A percentile compares a stretch with the other conserved stretches of the same genome.
phyloP scores from a whole-genome alignment of 2,797 vertebrate genomes.

The Thripadectes ignobilis region DNA sequence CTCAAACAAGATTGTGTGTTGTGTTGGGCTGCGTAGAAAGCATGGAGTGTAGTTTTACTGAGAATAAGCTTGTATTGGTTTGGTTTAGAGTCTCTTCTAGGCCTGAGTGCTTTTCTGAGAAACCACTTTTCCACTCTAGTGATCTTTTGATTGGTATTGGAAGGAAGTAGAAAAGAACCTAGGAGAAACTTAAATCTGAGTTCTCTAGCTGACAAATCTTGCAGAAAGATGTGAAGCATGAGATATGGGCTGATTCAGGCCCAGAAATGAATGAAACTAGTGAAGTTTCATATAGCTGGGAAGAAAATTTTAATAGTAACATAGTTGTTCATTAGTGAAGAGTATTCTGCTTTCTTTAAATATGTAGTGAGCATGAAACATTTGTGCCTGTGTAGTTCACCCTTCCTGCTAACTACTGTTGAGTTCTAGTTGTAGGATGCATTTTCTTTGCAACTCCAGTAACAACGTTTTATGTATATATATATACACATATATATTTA shows the following conservation, averaged over 20 bases:
- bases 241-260: not conserved
- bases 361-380: not conserved
- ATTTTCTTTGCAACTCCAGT: not conserved
- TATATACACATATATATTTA: too few species aligned
- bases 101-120: not conserved
- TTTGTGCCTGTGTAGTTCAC: not conserved
- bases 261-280: not conserved
- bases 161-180: not conserved
- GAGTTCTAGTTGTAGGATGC: not conserved
- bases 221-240: not conserved
- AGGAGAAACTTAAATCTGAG: not conserved
- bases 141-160: not conserved
- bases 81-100: not conserved
- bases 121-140: not conserved
- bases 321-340: not conserved
- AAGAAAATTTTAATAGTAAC: not conserved
- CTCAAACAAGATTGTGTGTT: not conserved
- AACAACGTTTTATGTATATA: not conserved
- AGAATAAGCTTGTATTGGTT: not conserved
- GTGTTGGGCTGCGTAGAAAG: not conserved
- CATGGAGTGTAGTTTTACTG: not conserved
- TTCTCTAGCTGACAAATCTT: not conserved
- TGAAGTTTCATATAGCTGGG: not conserved
- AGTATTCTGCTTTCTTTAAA: not conserved
- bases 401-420: not conserved